Conservation (phyloP, 2,113 vertebrate species). For the Tenrec ecaudatus region DNA sequence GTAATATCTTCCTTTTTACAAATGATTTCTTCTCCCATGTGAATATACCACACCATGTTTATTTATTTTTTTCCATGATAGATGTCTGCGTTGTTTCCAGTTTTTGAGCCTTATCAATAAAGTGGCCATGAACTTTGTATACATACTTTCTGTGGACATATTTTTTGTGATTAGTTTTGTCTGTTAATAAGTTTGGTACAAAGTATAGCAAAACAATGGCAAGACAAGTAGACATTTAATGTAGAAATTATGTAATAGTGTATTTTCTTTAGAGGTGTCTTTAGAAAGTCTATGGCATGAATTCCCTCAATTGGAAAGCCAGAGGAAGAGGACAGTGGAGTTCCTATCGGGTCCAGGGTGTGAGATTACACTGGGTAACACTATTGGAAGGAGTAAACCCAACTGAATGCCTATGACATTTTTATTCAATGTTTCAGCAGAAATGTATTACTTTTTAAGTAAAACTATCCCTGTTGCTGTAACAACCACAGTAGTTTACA, state of each 20-base stretch:
- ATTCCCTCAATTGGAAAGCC: background rate
- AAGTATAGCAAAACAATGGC: background rate
- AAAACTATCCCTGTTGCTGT: too few relatives aligned
- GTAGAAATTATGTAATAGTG: background rate
- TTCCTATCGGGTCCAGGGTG: too few relatives aligned
- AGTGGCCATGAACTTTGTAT: too few relatives aligned
- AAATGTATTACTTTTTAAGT: too few relatives aligned
- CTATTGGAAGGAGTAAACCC: too few relatives aligned
- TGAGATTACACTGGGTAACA: too few relatives aligned
- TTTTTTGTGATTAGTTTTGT: constrained; percentile 5
- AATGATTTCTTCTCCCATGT: background rate
- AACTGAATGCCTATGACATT: too few relatives aligned
- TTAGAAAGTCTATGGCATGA: background rate
- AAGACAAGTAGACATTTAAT: background rate
- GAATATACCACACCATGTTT: background rate
- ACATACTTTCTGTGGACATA: background rate
- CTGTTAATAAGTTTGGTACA: background rate
- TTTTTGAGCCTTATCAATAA: background rate
- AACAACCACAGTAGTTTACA: too few relatives aligned
- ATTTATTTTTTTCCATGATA: background rate
- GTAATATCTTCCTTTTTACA: background rate
- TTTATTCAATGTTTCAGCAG: too few relatives aligned
- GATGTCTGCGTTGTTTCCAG: background rate
- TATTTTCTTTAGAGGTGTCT: background rate
- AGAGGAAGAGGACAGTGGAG: background rate